Evolutionary conservation across 2,797 vertebrate species (phyloP).

Genomic region (Chelmon rostratus): DNA sequence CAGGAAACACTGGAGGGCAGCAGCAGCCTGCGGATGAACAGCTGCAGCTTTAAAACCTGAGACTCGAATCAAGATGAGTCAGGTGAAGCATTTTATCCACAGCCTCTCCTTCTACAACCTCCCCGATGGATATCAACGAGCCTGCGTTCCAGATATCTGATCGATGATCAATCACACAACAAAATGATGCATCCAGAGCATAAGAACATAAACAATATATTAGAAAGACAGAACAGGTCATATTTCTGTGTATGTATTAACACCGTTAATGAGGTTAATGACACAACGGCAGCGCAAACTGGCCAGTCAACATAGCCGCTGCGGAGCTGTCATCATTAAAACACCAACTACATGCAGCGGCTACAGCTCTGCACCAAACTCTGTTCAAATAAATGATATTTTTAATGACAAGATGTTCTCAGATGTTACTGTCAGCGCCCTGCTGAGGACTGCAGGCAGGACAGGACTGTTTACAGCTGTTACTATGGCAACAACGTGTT

Average conservation of each 20-base stretch:
- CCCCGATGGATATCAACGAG: not conserved
- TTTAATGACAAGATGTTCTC: slow-evolving; percentile 36
- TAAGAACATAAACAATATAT: not conserved
- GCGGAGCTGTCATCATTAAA: not conserved
- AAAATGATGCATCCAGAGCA: not conserved
- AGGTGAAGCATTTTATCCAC: not conserved
- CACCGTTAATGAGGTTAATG: not conserved
- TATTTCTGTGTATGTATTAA: not conserved
- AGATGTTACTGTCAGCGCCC: slow-evolving; percentile 57
- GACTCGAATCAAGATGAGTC: not conserved
- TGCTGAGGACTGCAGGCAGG: slow-evolving; percentile 6
- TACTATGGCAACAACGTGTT: slow-evolving; percentile 26
- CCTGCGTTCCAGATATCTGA: not conserved
- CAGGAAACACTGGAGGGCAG: slow-evolving; percentile 71
- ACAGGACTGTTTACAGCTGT: slow-evolving; percentile 47
- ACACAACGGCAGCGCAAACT: not conserved
- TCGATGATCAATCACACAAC: not conserved
- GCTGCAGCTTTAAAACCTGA: not conserved
- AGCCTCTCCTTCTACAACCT: not conserved
- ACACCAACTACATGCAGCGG: not conserved
- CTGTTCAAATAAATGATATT: slow-evolving; percentile 26
- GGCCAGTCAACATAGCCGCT: not conserved
- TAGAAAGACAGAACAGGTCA: not conserved
- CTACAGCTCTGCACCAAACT: slow-evolving; percentile 20
- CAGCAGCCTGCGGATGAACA: slow-evolving; percentile 56